Percentiles rank a stretch among this genome's conserved stretches.
Evolutionary conservation across 2,797 vertebrate genomes (phyloP).

Genomic region (Morelia viridis): DNA sequence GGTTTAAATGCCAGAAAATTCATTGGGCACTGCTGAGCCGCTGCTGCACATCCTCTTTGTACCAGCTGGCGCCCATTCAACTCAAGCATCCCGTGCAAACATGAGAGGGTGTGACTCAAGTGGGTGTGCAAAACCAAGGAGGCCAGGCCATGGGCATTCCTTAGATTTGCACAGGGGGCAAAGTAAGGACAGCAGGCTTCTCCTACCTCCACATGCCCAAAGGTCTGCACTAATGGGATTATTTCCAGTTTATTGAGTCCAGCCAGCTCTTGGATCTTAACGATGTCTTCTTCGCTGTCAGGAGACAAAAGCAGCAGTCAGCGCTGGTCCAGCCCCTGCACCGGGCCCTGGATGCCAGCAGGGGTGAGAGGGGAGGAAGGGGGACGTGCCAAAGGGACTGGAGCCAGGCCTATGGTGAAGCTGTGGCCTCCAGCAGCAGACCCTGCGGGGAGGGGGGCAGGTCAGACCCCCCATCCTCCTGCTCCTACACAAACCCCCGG

Average conservation of each 20-base stretch:
- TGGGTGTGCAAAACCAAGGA: background rate
- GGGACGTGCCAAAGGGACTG: background rate
- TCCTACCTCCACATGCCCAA: constrained; percentile 79
- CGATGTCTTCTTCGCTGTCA: constrained; percentile 72
- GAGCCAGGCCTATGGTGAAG: background rate
- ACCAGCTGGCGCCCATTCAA: background rate
- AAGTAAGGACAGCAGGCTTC: too few species aligned
- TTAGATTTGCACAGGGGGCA: background rate
- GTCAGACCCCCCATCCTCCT: background rate
- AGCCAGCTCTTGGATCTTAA: constrained; percentile 71
- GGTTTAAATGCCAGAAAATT: background rate
- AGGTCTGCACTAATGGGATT: constrained; percentile 80
- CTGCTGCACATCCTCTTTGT: background rate
- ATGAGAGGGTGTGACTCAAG: background rate
- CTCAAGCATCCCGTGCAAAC: background rate
- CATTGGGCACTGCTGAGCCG: background rate
- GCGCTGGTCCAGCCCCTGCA: background rate
- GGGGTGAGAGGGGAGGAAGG: background rate
- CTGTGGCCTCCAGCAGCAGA: background rate
- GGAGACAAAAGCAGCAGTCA: background rate
- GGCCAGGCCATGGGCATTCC: background rate
- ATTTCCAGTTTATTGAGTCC: constrained; percentile 73
- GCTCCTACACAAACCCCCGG: background rate
- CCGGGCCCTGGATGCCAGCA: too few species aligned
- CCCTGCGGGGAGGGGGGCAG: background rate